phyloP scores from a whole-genome alignment of 2,113 vertebrate genomes.

The Neotoma lepida region DNA sequence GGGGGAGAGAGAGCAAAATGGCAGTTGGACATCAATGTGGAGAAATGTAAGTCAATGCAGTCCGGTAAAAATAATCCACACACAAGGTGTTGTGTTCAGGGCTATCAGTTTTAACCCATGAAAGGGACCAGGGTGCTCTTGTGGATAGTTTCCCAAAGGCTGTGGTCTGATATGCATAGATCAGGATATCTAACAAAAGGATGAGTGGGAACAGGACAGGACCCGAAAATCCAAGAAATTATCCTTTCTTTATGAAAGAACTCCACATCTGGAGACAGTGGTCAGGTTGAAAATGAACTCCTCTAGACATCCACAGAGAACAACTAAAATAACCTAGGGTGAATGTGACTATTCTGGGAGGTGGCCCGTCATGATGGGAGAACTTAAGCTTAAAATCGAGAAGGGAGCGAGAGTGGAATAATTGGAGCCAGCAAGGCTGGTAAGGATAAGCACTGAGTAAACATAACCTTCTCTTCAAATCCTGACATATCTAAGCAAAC shows the following conservation, averaged over 20 bases:
- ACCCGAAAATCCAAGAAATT: conserved; percentile 33
- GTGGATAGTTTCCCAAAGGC: conserved; percentile 57
- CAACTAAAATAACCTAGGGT: conserved; percentile 28
- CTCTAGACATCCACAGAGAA: conserved; percentile 19
- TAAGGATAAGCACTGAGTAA: neutral
- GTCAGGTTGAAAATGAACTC: conserved; percentile 38
- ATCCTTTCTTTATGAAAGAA: neutral
- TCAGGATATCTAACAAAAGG: conserved; percentile 18
- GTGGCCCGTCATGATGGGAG: neutral
- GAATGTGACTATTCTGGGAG: neutral
- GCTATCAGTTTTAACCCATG: conserved; percentile 60
- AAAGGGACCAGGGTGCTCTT: conserved; percentile 47
- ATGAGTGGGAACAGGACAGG: neutral
- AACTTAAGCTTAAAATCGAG: conserved; percentile 18
- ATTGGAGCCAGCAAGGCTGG: neutral
- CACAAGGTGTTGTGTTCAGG: conserved; percentile 53
- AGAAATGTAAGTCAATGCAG: conserved; percentile 31
- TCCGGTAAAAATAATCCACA: conserved; percentile 53
- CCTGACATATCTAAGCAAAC: conserved; percentile 17
- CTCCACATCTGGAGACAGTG: conserved; percentile 7
- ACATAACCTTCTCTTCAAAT: conserved; percentile 44
- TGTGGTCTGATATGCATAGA: neutral
- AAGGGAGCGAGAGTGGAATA: conserved; percentile 4
- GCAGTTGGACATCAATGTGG: neutral
- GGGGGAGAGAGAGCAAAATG: neutral